A percentile compares a stretch with the other conserved stretches of the same genome.
Conservation (phyloP, 2,888 invertebrate species). For the Schrankia costaestrigalis region DNA sequence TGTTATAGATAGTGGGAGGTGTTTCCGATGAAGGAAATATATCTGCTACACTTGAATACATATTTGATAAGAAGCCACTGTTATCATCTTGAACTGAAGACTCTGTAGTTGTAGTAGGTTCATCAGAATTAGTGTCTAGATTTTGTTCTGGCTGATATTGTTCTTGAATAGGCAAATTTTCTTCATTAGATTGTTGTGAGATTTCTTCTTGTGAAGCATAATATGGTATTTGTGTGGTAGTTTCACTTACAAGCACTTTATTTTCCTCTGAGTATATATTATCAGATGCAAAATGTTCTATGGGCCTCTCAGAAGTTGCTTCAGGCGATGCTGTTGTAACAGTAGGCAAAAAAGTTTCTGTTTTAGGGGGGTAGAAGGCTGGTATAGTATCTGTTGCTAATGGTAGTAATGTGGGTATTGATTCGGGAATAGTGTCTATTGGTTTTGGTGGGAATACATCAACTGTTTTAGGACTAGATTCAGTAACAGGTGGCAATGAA, state of each 20-base stretch:
- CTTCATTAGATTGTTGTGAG: background rate
- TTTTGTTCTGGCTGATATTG: constrained; percentile 10
- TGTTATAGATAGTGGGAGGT: constrained; percentile 51
- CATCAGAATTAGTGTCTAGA: constrained; percentile 21
- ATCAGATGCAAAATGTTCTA: constrained; percentile 9
- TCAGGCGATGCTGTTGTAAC: constrained; percentile 15
- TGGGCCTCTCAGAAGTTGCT: no score
- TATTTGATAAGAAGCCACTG: constrained; percentile 48
- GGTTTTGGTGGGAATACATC: constrained; percentile 14
- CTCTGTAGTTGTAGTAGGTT: constrained; percentile 18
- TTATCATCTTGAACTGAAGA: constrained; percentile 29
- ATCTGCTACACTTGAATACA: constrained; percentile 59
- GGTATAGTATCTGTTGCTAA: constrained; percentile 29
- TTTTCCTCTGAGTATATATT: background rate
- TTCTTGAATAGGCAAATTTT: background rate
- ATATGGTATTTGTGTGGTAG: constrained; percentile 10
- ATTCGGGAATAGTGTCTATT: constrained; percentile 11
- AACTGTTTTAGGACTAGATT: background rate
- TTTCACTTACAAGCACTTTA: no score
- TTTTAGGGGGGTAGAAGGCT: constrained; percentile 20
- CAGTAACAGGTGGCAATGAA: constrained; percentile 2
- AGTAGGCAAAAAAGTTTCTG: constrained; percentile 11
- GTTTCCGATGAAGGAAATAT: constrained; percentile 58
- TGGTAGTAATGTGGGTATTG: constrained; percentile 8
- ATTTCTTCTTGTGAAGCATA: background rate